Evolutionary conservation across 2,888 invertebrate genomes (phyloP), one percentile per base, ranked within the genome.

Genomic region (Eupithecia dodoneata): DNA sequence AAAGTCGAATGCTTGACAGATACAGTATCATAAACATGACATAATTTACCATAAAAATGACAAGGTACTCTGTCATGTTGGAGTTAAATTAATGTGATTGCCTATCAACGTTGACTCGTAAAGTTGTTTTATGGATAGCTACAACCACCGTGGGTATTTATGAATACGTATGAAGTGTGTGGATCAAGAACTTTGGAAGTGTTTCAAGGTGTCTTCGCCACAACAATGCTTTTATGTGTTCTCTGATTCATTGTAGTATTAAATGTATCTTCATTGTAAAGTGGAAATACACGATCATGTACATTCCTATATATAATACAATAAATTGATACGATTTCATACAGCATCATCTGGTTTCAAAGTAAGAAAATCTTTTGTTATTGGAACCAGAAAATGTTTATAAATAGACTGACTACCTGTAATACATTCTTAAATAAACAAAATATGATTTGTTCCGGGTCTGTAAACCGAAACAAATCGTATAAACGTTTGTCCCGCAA

Each of bases 1-100:
- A 66, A 66, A 77, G 81, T 78, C 72, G 76, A 79, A 80, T 77
- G 77, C 79, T 80, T 82, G 81, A 76, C 76, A 80, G 72, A 79
- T 76, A 76, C 72, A 71, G 77, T 77, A 74, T 76, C 77, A 73
- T 76, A 75, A 79, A 79, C 79, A 75, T 80, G 74, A 76, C 77
- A 74, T 77, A 74, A 76, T 76, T 76, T 73, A 76, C 72, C 79
- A 76, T 75, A 75, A 76, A 30, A 74, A 55, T 76, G 79, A 75
- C 77, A 72, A 73, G 63, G 65, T 42, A 52, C 70, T 67, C 55
- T 72, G 78, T 76, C 78, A 65, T 15, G 52, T 69, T 74, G 55
- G 47, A 72, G 74, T 71, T 76, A 76, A 74, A 78, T 78, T 78
- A 63, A 76, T 76, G 74, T 71, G 70, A 74, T 79, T 76, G 72